Percentiles rank a stretch among this genome's conserved stretches.
These are phyloP conservation scores for Stegostoma tigrinum DNA, from an alignment of 2,113 vertebrate species.

Conservation along the genomic window DNA sequence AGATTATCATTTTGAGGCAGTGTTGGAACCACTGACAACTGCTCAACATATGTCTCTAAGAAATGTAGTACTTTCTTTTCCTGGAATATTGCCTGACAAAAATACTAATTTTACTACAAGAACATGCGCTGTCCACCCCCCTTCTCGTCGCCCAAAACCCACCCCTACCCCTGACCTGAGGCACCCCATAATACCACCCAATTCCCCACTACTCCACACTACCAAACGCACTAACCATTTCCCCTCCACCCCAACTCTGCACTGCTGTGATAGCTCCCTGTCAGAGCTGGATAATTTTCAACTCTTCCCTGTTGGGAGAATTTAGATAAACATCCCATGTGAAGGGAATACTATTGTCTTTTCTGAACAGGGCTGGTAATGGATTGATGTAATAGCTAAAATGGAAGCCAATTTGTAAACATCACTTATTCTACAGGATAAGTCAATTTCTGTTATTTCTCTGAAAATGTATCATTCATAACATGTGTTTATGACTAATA, in stretches of 20 bases:
- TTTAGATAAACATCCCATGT: background rate
- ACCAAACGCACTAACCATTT: background rate
- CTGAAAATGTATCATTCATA: conserved; percentile 1
- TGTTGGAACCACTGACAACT: background rate
- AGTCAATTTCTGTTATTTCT: background rate
- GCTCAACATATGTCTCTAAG: background rate
- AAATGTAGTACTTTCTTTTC: background rate
- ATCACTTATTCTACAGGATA: conserved; percentile 5
- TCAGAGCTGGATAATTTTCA: background rate
- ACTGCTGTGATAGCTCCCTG: background rate
- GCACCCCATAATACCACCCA: too few species aligned
- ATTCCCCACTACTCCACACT: too few species aligned
- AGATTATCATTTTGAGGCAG: background rate
- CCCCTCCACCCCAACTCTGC: background rate
- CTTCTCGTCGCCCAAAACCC: background rate
- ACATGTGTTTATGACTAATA: background rate
- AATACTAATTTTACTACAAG: background rate
- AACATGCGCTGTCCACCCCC: background rate
- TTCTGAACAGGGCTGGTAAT: background rate
- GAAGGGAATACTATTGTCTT: background rate
- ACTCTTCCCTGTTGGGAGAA: background rate
- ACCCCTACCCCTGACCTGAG: too few species aligned
- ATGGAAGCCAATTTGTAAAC: background rate
- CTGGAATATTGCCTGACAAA: background rate
- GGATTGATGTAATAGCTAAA: background rate